Conservation (phyloP, 2,797 vertebrate species). For the Lepus townsendii region DNA sequence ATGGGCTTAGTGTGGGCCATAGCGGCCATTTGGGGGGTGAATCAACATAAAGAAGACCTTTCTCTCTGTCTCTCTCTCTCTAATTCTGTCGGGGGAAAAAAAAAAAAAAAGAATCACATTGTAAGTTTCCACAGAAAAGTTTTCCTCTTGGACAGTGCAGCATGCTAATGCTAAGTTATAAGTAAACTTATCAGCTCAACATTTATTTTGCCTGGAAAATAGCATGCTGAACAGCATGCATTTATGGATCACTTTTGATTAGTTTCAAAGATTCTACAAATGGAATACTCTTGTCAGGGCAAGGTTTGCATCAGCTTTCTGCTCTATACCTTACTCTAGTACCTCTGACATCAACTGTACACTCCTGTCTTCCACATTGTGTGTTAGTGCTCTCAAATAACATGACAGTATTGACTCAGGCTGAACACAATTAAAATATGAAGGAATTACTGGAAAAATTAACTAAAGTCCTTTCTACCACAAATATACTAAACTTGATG, state of each 20-base stretch:
- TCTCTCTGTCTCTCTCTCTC: too few species aligned
- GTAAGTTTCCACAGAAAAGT: not conserved
- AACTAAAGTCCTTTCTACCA: too few species aligned
- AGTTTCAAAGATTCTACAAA: not conserved
- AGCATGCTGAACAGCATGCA: not conserved
- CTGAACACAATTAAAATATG: not conserved
- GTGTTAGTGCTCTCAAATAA: not conserved
- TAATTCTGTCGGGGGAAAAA: too few species aligned
- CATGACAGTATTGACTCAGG: not conserved
- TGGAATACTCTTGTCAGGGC: not conserved
- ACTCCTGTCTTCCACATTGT: too few species aligned
- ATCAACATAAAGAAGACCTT: too few species aligned
- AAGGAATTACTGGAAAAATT: not conserved
- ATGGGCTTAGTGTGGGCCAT: too few species aligned
- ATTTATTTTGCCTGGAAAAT: not conserved
- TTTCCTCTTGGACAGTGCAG: not conserved
- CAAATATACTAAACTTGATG: not conserved
- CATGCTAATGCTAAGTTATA: not conserved
- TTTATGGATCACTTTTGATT: not conserved
- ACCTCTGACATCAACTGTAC: accelerated
- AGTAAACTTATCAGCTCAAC: not conserved
- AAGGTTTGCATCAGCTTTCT: not conserved
- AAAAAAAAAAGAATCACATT: not conserved
- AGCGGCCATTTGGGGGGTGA: too few species aligned
- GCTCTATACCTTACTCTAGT: accelerated